Conservation (phyloP, 1,140 invertebrate species). For the Aethina tumida region DNA sequence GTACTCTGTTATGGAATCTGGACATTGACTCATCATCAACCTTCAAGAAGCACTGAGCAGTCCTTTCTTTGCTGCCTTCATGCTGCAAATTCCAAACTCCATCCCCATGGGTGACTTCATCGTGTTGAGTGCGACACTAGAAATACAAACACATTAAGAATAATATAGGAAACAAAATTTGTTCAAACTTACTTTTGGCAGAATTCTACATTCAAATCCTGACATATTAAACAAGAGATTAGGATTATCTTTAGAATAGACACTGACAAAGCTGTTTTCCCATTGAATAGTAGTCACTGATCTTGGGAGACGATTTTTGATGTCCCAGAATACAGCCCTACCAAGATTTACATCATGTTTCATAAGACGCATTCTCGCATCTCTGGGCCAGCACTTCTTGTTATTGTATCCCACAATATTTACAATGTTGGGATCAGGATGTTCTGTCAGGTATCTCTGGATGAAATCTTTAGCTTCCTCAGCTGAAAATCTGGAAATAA, state of each 20-base stretch:
- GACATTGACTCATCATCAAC: conserved; percentile 97
- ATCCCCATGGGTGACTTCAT: conserved; percentile 93
- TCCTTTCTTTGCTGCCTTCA: conserved; percentile 97
- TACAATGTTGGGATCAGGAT: conserved; percentile 99
- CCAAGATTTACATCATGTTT: conserved; percentile 99
- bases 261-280: conserved; percentile 98
- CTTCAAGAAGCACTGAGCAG: conserved; percentile 95
- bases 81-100: conserved; percentile 99
- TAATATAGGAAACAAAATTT: not conserved
- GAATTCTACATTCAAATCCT: conserved; percentile 97
- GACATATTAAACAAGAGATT: conserved; percentile 99
- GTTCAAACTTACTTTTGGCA: conserved; percentile 68
- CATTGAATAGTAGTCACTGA: conserved; percentile 98
- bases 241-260: conserved; percentile 99
- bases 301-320: conserved; percentile 94
- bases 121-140: conserved; percentile 86
- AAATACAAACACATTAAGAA: conserved; percentile 8
- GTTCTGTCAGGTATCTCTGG: conserved; percentile 96
- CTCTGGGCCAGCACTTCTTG: conserved; percentile 99
- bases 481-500: conserved; percentile 67
- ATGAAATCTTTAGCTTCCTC: conserved; percentile 97
- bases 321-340: conserved; percentile 99
- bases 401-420: conserved; percentile 99
- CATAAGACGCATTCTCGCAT: conserved; percentile 98
- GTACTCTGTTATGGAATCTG: conserved; percentile 95